A percentile compares a stretch with the other conserved stretches of the same genome.
phyloP scores from a whole-genome alignment of 64 coral and sea anemone genomes.

The Platygyra sinensis region DNA sequence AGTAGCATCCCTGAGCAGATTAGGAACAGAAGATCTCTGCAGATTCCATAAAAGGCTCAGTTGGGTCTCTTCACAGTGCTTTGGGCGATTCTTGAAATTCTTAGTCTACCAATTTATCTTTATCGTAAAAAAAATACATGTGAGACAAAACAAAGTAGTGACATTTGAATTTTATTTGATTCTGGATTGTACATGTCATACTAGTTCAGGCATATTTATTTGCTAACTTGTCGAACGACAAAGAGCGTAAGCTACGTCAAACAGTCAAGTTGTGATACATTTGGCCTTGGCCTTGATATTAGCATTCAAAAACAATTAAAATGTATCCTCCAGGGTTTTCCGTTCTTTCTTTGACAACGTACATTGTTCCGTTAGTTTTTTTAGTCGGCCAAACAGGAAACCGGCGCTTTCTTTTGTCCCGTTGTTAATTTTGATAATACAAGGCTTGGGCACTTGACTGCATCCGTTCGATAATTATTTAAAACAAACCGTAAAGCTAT shows the following conservation, averaged over 20 bases:
- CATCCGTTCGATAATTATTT: not conserved
- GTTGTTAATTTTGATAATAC: constrained; percentile 6
- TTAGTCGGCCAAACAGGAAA: constrained; percentile 31
- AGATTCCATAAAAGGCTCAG: not conserved
- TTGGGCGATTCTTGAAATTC: too few relatives aligned
- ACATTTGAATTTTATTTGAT: too few relatives aligned
- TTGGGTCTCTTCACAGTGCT: not conserved
- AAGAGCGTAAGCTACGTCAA: not conserved
- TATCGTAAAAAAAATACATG: too few relatives aligned
- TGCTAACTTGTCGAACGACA: too few relatives aligned
- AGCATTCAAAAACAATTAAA: constrained; percentile 26
- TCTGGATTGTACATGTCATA: not conserved
- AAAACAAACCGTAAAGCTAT: not conserved
- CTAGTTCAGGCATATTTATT: not conserved
- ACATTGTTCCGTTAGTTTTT: not conserved
- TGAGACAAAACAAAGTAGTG: too few relatives aligned
- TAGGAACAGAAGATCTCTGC: not conserved
- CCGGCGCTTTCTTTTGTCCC: constrained; percentile 12
- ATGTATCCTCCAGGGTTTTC: constrained; percentile 1
- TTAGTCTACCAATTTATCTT: too few relatives aligned
- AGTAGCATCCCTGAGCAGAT: not conserved
- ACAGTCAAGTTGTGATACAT: not conserved
- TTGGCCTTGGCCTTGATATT: constrained; percentile 27
- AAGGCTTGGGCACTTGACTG: not conserved
- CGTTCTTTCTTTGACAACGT: not conserved